A percentile compares a stretch with the other conserved stretches of the same genome.
Conservation (phyloP, 2,888 invertebrate genomes). For the Andrena hattorfiana region DNA sequence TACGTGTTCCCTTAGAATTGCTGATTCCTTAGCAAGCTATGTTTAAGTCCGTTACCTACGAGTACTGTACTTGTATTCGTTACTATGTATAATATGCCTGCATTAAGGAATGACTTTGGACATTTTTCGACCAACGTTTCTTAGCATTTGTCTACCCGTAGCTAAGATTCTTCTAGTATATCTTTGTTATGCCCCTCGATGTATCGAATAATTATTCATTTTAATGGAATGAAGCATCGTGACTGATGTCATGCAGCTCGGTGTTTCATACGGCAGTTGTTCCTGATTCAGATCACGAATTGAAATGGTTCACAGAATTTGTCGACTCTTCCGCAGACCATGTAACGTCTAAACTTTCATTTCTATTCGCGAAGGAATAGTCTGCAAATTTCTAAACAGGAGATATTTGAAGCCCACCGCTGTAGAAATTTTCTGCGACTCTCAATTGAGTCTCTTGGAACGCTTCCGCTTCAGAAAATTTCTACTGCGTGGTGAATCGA, state of each 20-base stretch:
- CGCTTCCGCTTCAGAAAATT: conserved; percentile 9
- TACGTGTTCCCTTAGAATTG: conserved; percentile 19
- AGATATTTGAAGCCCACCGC: background rate
- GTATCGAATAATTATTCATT: conserved; percentile 40
- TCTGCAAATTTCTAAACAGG: conserved; percentile 12
- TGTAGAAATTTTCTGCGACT: conserved; percentile 31
- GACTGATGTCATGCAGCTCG: conserved; percentile 73
- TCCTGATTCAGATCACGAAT: conserved; percentile 25
- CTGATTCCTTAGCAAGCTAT: conserved; percentile 28
- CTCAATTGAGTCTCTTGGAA: background rate
- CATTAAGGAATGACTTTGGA: conserved; percentile 56
- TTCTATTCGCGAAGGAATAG: background rate
- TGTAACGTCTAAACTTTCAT: background rate
- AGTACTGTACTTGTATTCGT: conserved; percentile 14
- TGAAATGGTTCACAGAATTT: background rate
- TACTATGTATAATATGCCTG: conserved; percentile 58
- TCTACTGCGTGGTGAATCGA: background rate
- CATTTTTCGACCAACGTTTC: conserved; percentile 29
- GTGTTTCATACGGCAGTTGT: conserved; percentile 42
- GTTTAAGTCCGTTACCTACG: conserved; percentile 5
- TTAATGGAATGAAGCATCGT: conserved; percentile 80
- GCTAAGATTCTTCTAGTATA: conserved; percentile 44
- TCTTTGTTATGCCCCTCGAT: conserved; percentile 57
- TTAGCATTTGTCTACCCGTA: conserved; percentile 52
- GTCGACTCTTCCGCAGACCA: background rate